A percentile compares a stretch with the other conserved stretches of the same genome.
phyloP scores from a whole-genome alignment of 2,797 vertebrate species.

The Centroberyx gerrardi region DNA sequence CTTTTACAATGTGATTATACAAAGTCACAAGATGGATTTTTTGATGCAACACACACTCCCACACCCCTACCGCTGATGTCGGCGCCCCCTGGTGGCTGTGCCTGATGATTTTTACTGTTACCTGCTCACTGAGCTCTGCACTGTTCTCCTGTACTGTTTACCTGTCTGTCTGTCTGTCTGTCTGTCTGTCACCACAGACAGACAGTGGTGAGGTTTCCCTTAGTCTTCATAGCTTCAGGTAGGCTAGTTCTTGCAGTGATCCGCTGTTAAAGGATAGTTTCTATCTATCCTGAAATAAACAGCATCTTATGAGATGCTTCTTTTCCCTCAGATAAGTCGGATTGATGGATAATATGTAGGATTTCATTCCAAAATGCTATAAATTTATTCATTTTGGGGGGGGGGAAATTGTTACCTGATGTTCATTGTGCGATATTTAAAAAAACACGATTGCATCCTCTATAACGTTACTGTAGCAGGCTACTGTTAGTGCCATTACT shows the following conservation, averaged over 20 bases:
- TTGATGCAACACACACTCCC: slow-evolving; percentile 24
- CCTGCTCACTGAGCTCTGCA: slow-evolving; percentile 56
- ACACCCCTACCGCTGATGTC: slow-evolving; percentile 38
- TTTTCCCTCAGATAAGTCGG: too few species aligned
- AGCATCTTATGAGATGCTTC: not conserved
- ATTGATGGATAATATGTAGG: not conserved
- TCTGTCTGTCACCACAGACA: slow-evolving; percentile 11
- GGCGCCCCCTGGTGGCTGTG: slow-evolving; percentile 74
- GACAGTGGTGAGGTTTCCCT: slow-evolving; percentile 50
- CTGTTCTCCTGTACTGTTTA: slow-evolving; percentile 58
- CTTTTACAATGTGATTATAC: too few species aligned
- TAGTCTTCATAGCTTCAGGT: slow-evolving; percentile 17
- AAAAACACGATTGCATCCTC: not conserved
- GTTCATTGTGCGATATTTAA: not conserved
- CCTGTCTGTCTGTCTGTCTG: slow-evolving; percentile 31
- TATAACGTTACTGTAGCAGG: too few species aligned
- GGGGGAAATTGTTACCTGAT: not conserved
- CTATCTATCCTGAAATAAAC: not conserved
- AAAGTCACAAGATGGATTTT: not conserved
- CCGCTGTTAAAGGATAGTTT: slow-evolving; percentile 4
- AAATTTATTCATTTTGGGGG: not conserved
- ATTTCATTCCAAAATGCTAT: slow-evolving; percentile 3
- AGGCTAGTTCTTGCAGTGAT: not conserved
- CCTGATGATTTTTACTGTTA: slow-evolving; percentile 75
- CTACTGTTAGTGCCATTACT: not conserved